phyloP scores from a whole-genome alignment of 1,140 invertebrate species.

The Drosophila repleta region DNA sequence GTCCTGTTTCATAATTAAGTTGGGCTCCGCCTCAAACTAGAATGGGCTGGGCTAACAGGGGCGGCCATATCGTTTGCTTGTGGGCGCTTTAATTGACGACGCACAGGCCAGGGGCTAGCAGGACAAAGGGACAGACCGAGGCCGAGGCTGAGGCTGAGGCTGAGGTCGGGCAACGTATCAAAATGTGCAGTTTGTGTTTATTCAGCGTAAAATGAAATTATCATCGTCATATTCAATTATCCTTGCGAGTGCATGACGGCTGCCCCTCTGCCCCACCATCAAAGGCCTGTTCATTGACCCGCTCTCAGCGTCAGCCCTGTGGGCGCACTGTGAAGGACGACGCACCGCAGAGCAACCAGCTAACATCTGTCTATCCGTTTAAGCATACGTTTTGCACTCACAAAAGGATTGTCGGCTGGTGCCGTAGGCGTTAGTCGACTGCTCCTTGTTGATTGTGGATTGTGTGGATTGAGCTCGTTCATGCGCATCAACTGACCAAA shows the following conservation, averaged over 20 bases:
- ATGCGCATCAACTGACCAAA: slow-evolving; percentile 38
- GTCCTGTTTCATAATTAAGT: slow-evolving; percentile 46
- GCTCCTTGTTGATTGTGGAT: slow-evolving; percentile 18
- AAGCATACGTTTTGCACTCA: slow-evolving; percentile 19
- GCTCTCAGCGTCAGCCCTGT: slow-evolving; percentile 27
- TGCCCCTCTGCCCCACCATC: background rate
- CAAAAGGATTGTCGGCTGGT: slow-evolving; percentile 43
- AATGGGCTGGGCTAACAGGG: slow-evolving; percentile 1
- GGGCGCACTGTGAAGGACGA: slow-evolving; percentile 44
- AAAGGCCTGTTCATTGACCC: slow-evolving; percentile 43
- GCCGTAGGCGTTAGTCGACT: slow-evolving; percentile 19
- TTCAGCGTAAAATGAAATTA: slow-evolving; percentile 75
- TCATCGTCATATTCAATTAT: slow-evolving; percentile 77
- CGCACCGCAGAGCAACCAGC: slow-evolving; percentile 17
- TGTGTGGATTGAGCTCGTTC: slow-evolving; percentile 30
- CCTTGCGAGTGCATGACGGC: slow-evolving; percentile 46
- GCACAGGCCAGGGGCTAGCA: background rate
- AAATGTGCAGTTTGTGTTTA: slow-evolving; percentile 70
- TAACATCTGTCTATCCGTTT: slow-evolving; percentile 25
- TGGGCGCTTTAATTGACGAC: slow-evolving; percentile 63
- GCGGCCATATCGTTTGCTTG: slow-evolving; percentile 41
- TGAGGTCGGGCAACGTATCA: slow-evolving; percentile 25
- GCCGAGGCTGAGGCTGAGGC: slow-evolving; percentile 4
- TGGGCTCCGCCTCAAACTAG: slow-evolving; percentile 31
- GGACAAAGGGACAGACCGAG: background rate